These are phyloP conservation scores for Dolichallabes microphthalmus DNA, from an alignment of 2,113 vertebrate species.

Conservation along the genomic window DNA sequence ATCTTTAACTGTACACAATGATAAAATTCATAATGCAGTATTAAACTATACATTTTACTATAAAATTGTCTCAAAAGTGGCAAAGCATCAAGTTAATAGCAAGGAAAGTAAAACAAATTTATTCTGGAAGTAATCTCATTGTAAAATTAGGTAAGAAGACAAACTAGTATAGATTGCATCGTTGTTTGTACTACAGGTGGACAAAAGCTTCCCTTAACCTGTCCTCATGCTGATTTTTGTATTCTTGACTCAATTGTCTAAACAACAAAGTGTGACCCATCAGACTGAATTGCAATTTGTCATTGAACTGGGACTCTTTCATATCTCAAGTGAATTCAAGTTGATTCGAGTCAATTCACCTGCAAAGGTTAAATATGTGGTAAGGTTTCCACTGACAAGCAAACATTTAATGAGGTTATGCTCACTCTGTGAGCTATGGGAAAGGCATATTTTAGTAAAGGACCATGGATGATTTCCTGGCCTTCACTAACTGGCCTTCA, in stretches of 20 bases:
- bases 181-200: background rate
- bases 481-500: background rate
- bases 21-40: background rate
- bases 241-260: background rate
- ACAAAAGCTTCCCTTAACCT: background rate
- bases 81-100: background rate
- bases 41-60: background rate
- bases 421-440: conserved; percentile 14
- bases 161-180: background rate
- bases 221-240: background rate
- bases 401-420: background rate
- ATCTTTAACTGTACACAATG: background rate
- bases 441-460: conserved; percentile 39
- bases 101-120: background rate
- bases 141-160: background rate
- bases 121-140: background rate
- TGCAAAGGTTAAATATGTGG: conserved; percentile 34
- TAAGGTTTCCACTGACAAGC: conserved; percentile 29
- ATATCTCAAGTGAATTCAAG: conserved; percentile 3
- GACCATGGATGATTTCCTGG: conserved; percentile 30
- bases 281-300: background rate
- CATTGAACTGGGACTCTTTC: conserved; percentile 12
- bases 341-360: background rate
- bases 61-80: background rate
- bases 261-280: no score